These are phyloP conservation scores for Apamea crenata DNA, from an alignment of 2,888 invertebrate genomes.

Conservation along the genomic window DNA sequence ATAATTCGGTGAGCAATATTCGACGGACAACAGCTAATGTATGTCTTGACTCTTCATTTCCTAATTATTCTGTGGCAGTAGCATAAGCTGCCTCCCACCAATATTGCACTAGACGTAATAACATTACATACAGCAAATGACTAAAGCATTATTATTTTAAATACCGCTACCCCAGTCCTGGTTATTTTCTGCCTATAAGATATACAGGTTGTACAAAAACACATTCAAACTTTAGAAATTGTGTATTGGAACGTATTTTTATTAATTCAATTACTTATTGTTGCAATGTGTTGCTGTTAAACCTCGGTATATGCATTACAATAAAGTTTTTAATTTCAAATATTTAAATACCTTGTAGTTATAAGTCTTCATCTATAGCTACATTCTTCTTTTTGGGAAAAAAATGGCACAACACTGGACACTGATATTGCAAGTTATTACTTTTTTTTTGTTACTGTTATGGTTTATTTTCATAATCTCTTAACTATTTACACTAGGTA, in stretches of 20 bases:
- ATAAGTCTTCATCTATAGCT: neutral
- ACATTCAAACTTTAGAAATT: neutral
- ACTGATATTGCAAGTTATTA: no score
- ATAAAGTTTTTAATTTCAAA: no score
- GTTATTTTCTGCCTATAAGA: constrained; percentile 41
- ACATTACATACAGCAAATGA: constrained; percentile 42
- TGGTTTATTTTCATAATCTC: no score
- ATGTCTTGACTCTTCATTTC: constrained; percentile 5
- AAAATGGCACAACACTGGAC: no score
- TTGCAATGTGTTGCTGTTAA: no score
- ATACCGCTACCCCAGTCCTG: constrained; percentile 46
- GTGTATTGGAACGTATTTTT: neutral
- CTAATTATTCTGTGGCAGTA: neutral
- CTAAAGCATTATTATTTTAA: constrained; percentile 60
- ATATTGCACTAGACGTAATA: constrained; percentile 42
- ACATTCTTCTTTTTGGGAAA: no score
- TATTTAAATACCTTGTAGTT: neutral
- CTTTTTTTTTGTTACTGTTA: no score
- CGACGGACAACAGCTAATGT: neutral
- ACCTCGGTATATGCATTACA: no score
- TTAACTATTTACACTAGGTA: no score
- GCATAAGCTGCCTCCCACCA: constrained; percentile 10
- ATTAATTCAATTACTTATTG: neutral
- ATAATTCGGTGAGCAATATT: no score
- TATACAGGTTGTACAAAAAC: constrained; percentile 26